These are phyloP conservation scores for Nebria brevicollis DNA, from an alignment of 2,888 invertebrate species.

Conservation along the genomic window DNA sequence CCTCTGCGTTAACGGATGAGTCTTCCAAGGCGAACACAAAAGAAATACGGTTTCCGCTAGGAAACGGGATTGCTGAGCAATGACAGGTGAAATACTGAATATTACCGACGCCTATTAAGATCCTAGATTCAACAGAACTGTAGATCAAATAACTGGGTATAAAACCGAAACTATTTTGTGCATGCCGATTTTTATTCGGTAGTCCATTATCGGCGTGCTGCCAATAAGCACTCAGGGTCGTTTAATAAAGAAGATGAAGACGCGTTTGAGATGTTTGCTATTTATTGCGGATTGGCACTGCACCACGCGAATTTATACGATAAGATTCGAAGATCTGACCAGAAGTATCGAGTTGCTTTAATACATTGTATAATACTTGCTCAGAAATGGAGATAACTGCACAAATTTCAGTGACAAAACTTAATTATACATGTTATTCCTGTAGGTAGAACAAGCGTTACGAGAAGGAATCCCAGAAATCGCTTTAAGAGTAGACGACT, in stretches of 20 bases:
- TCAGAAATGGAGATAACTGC: slow-evolving; percentile 75
- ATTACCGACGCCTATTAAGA: too few species aligned
- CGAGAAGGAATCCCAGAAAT: slow-evolving; percentile 86
- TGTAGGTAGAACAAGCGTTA: slow-evolving; percentile 68
- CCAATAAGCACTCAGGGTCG: slow-evolving; percentile 70
- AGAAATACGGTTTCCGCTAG: too few species aligned
- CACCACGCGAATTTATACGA: slow-evolving; percentile 90
- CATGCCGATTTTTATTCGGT: slow-evolving; percentile 87
- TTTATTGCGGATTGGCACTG: slow-evolving; percentile 86
- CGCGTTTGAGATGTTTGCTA: slow-evolving; percentile 84
- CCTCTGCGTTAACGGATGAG: too few species aligned
- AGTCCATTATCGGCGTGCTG: slow-evolving; percentile 81
- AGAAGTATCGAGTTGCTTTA: slow-evolving; percentile 82
- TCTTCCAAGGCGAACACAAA: too few species aligned
- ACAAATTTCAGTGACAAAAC: too few species aligned
- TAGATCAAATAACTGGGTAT: too few species aligned
- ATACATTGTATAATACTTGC: slow-evolving; percentile 88
- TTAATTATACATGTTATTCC: too few species aligned
- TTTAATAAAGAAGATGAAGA: slow-evolving; percentile 79
- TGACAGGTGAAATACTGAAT: too few species aligned
- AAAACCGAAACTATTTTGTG: slow-evolving; percentile 81
- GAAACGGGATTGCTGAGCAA: too few species aligned
- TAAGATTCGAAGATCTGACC: slow-evolving; percentile 82
- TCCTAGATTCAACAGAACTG: too few species aligned
- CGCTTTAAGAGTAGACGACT: too few species aligned